These are phyloP conservation scores for Phymanthus crucifer DNA, from an alignment of 92 coral and sea anemone species.

Conservation along the genomic window DNA sequence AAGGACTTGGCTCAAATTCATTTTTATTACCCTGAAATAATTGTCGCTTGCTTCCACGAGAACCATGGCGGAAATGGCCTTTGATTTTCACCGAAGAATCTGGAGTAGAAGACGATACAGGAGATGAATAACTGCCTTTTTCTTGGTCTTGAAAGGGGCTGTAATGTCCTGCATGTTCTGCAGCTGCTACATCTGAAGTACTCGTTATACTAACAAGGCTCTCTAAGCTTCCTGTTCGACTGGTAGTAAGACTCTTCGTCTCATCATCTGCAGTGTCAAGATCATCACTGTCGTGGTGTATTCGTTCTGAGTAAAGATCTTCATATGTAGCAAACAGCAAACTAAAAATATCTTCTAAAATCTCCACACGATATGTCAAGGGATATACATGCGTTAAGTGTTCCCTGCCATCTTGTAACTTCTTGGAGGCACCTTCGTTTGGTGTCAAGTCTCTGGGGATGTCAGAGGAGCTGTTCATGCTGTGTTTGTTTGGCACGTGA, in stretches of 20 bases:
- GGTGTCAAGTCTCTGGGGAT: background rate
- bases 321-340: constrained; percentile 88
- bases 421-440: background rate
- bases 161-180: constrained; percentile 20
- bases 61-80: constrained; percentile 15
- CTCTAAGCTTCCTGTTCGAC: constrained; percentile 86
- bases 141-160: constrained; percentile 66
- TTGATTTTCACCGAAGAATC: constrained; percentile 26
- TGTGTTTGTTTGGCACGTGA: background rate
- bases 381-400: constrained; percentile 83
- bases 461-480: background rate
- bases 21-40: constrained; percentile 52
- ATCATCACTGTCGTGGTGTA: constrained; percentile 85
- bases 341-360: constrained; percentile 88
- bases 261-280: constrained; percentile 86
- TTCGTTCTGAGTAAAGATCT: constrained; percentile 69
- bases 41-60: constrained; percentile 41
- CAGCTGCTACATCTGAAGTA: constrained; percentile 48
- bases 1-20: constrained; percentile 39
- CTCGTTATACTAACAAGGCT: constrained; percentile 80
- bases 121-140: background rate
- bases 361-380: constrained; percentile 81
- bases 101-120: constrained; percentile 12
- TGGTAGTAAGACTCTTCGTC: constrained; percentile 78
- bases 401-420: constrained; percentile 62